Evolutionary conservation across 2,888 invertebrate genomes (phyloP), one percentile per base, ranked within the genome.

Genomic region (Drosophila imparisetae): DNA sequence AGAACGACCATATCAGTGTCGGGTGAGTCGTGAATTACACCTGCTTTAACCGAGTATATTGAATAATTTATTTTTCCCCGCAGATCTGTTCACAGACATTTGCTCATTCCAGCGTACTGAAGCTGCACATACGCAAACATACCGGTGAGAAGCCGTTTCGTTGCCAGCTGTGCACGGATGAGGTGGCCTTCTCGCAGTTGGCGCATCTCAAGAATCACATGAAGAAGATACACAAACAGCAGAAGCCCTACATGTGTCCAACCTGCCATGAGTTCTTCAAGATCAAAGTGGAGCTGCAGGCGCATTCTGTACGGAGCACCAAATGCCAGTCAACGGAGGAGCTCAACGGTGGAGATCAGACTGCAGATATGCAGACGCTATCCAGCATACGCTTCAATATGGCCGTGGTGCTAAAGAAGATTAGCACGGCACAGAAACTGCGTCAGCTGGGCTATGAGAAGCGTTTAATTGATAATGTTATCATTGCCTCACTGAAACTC

Each of bases 201-300:
- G 97, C 97, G 0, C 97, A 97, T 90, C 95, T 97, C 92, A 97
- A 97, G 92, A 96, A 97, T 72, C 97, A 98, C 91, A 97, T 98
- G 97, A 94, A 95, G 72, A 96, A 96, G 86, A 96, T 97, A 63
- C 97, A 97, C 91, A 96, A 96, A 36, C 95, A 96, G 79, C 94
- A 94, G 72, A 96, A 96, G 79, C 96, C 97, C 0, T 97, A 97
- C 90, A 95, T 95, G 90, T 97, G 97, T 91, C 93, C 94, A 27
- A 95, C 95, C 59, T 97, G 97, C 92, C 94, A 95, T 36, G 94
- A 94, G 54, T 96, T 96, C 91, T 97, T 96, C 91, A 96, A 96
- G 90, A 95, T 96, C 36, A 97, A 97, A 92, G 95, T 94, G 54
- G 95, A 96, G 58, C 93, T 97, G 57, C 95, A 96, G 68, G 93